Evolutionary conservation across 2,888 invertebrate species (phyloP).

Genomic region (Athalia circularis): DNA sequence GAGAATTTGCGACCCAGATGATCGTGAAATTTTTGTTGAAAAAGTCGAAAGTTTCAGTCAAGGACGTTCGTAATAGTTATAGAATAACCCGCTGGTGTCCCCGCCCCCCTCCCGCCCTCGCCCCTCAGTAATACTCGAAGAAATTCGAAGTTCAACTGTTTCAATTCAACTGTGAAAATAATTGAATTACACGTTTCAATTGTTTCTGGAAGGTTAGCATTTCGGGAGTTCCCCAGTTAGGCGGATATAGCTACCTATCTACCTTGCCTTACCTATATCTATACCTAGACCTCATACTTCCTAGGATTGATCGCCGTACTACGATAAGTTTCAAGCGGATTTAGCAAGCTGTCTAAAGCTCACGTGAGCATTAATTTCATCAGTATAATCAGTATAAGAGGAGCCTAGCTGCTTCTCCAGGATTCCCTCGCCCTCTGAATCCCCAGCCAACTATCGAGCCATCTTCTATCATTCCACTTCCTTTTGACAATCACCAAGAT

Average conservation of each 20-base stretch:
- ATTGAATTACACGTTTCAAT: conserved; percentile 43
- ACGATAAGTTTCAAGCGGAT: conserved; percentile 36
- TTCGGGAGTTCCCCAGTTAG: conserved; percentile 15
- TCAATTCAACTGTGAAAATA: conserved; percentile 42
- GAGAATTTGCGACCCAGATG: conserved; percentile 12
- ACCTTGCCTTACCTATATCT: too few relatives aligned
- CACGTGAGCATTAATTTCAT: conserved; percentile 39
- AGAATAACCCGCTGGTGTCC: background rate
- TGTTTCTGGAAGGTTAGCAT: conserved; percentile 29
- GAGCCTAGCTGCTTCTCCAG: too few relatives aligned
- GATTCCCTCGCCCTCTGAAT: too few relatives aligned
- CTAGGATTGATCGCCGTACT: conserved; percentile 33
- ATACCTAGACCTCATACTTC: background rate
- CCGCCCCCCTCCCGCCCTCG: too few relatives aligned
- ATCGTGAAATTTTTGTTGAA: conserved; percentile 1
- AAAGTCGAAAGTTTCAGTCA: conserved; percentile 14
- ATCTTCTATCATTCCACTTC: too few relatives aligned
- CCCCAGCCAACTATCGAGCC: too few relatives aligned
- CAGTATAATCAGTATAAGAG: background rate
- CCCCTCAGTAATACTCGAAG: background rate
- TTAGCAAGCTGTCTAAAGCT: conserved; percentile 22
- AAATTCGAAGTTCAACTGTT: conserved; percentile 38
- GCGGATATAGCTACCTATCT: too few relatives aligned
- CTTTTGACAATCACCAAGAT: too few relatives aligned
- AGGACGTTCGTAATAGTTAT: background rate